Evolutionary conservation across 1,140 invertebrate species (phyloP).

Genomic region (Cataglyphis hispanica): DNA sequence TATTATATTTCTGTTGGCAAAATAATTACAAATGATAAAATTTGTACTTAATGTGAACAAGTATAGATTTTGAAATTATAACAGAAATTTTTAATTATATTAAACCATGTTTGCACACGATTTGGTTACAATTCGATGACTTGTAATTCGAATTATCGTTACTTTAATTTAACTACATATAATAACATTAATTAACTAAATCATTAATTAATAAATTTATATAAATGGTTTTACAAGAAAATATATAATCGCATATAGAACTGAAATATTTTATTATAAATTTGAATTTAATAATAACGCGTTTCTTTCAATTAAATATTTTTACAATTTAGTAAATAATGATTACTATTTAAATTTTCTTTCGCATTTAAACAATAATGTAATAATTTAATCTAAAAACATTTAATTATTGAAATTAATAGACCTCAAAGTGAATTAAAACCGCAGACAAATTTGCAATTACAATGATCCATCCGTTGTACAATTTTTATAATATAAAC

Average conservation of each 20-base stretch:
- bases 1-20: neutral
- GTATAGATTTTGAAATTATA: neutral
- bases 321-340: neutral
- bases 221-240: neutral
- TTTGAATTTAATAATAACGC: neutral
- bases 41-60: conserved; percentile 10
- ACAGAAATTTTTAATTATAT: conserved; percentile 9
- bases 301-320: neutral
- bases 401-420: neutral
- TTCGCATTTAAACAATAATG: neutral
- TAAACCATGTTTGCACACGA: neutral
- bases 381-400: neutral
- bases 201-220: neutral
- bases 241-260: neutral
- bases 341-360: neutral
- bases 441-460: neutral
- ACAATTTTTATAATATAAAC: neutral
- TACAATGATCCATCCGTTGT: neutral
- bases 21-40: conserved; percentile 21
- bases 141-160: neutral
- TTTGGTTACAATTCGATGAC: neutral
- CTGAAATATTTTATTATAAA: neutral
- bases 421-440: neutral
- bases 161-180: neutral
- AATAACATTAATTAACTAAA: neutral